These are phyloP conservation scores for Tetragonula clypearis DNA, from an alignment of 1,140 invertebrate genomes.

Conservation along the genomic window DNA sequence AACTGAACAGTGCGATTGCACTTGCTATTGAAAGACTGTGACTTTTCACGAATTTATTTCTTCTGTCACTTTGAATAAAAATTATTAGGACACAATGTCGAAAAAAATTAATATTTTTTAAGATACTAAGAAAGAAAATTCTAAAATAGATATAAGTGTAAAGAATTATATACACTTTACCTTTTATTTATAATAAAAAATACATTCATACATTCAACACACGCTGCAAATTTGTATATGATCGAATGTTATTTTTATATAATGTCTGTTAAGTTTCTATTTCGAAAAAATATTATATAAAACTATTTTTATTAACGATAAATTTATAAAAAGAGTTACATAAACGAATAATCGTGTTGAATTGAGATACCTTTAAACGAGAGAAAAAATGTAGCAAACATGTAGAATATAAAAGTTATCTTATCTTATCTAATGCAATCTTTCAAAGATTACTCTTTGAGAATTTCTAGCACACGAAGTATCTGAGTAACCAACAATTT, in stretches of 20 bases:
- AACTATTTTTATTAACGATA: background rate
- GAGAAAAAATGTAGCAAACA: background rate
- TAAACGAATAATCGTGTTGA: background rate
- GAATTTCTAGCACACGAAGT: slow-evolving; percentile 1
- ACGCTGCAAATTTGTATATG: no score
- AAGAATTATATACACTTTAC: background rate
- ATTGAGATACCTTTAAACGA: background rate
- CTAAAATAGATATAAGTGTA: background rate
- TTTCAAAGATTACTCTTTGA: background rate
- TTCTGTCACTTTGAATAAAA: no score
- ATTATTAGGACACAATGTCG: no score
- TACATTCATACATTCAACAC: no score
- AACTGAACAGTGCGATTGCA: no score
- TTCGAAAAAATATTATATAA: background rate
- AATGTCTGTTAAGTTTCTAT: background rate
- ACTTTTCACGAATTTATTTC: no score
- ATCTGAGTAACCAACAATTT: background rate
- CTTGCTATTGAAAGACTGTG: no score
- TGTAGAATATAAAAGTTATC: slow-evolving; percentile 20
- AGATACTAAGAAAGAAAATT: no score
- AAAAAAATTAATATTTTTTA: no score
- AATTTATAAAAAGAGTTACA: background rate
- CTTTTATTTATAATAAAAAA: background rate
- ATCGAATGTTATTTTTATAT: no score
- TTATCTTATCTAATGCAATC: slow-evolving; percentile 47